phyloP scores from a whole-genome alignment of 2,113 vertebrate species.

The Meleagris gallopavo region DNA sequence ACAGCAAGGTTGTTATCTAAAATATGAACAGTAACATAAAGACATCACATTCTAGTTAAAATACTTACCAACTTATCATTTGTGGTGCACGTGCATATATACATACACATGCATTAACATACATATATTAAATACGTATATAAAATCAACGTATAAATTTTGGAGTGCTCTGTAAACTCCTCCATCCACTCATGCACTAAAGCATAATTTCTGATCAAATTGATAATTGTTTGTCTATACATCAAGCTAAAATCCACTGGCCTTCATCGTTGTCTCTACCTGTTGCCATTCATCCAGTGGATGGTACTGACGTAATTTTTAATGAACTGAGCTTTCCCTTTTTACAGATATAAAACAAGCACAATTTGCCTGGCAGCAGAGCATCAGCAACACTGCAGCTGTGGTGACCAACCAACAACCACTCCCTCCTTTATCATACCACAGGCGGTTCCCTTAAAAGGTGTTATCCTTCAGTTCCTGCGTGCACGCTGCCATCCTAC shows the following conservation, averaged over 20 bases:
- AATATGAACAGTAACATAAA: background rate
- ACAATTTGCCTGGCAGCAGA: background rate
- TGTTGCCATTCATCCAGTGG: background rate
- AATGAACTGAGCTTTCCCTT: background rate
- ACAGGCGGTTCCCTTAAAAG: background rate
- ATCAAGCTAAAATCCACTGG: background rate
- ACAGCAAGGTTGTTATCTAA: background rate
- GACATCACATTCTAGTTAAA: background rate
- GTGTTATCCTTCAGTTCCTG: accelerated
- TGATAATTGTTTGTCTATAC: background rate
- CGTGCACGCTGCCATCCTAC: background rate
- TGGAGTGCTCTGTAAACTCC: background rate
- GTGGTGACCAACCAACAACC: background rate
- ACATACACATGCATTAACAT: background rate
- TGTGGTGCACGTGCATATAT: background rate
- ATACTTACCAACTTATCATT: background rate
- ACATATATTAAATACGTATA: background rate
- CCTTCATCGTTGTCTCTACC: background rate
- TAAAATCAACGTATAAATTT: background rate
- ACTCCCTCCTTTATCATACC: accelerated
- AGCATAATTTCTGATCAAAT: background rate
- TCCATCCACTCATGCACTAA: background rate
- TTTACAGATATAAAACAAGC: background rate
- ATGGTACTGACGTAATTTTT: background rate
- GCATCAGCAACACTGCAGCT: background rate